Base-by-base conservation (phyloP, 2,113 vertebrate species). In the Callipepla squamata region DNA sequence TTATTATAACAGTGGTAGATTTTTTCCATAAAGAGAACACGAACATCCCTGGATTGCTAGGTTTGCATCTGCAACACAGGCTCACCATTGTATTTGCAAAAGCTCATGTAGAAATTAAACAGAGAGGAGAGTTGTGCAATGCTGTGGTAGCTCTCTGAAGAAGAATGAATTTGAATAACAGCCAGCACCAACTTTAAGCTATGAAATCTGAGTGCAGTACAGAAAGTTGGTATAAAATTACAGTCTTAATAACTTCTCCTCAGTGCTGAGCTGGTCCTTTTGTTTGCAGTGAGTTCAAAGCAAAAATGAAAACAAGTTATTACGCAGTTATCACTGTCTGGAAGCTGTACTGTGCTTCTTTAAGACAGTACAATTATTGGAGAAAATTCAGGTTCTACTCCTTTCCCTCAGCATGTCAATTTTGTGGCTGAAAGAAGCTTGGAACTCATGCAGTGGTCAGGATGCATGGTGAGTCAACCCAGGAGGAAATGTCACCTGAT, bases 241-340 rank as follows among this genome's bases (percentile, higher is more conserved):
- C 76, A 77, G 48, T 69, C 38, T 87, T 91, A 85, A 87, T 90
- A 82, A 55, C n/a, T 91, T 68, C n/a, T 92, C 48, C 38, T 93
- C 16, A 15, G 40, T 48, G 36, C 55, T 72, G 67, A 90, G 38
- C 47, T 67, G 47, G 61, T 47, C 32, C 21, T 38, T 89, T 92
- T 74, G 40, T 92, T 92, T 84, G 51, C 73, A 34, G 34, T 70
- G 51, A 90, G 38, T 90, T 87, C 90, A 84, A 80, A 92, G 78
- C 62, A 76, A 84, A 89, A 84, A 59, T 42, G 63, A 92, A 90
- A 78, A 61, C 78, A 83, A 82, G 68, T 87, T 92, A 15, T 59
- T 69, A 78, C 11, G 48, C 50, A 89, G 23, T 83, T 75, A 44
- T 44, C 45, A 55, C 50, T 82, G 68, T 87, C 62, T 2, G 7